Base-by-base conservation (phyloP, 64 coral and sea anemone species). In the Actinia tenebrosa region DNA sequence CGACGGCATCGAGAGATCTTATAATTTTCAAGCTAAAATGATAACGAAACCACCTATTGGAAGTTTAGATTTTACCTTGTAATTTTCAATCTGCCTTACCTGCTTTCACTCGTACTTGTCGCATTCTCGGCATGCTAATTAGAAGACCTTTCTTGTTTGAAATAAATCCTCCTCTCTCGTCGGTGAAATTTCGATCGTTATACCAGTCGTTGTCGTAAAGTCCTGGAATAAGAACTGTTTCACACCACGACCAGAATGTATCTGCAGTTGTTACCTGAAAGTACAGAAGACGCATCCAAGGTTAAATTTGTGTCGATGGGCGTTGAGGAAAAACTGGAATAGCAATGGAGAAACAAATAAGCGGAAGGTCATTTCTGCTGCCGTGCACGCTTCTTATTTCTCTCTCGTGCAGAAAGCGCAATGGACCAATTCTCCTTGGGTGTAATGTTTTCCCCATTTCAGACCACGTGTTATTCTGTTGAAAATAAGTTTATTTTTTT, bases 171-270 rank as follows among this genome's bases (percentile, higher is more conserved):
- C 77, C 71, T 16, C 47, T 80, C 78, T 90, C 83, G 13, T 84
- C 82, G 26, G 82, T 84, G 23, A 90, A 90, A 71, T 77, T 78
- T 44, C 61, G 46, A 68, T 71, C 83, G 72, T 90, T 90, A 47
- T 90, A 90, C 89, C 89, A 90, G 42, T 71, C 45, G 10, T n/a
- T 79, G 47, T 53, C 26, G 44, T 86, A 90, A 37, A 90, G 71
- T 5, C 69, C 20, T 19, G 89, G 89, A 86, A 86, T 23, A 83
- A 90, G 83, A 19, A 44, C 47, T 7, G 71, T 90, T 26, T 86
- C 64, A 52, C 64, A 69, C 89, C 89, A 90, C 54, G 54, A 75
- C 89, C 89, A 90, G 68, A 90, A 90, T 19, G 20, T 58, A 43
- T 86, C 17, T 7, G 68, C 46, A 44, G 85, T 52, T 10, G 13